Conservation (phyloP, 1,140 invertebrate species). For the Zophobas atratus region DNA sequence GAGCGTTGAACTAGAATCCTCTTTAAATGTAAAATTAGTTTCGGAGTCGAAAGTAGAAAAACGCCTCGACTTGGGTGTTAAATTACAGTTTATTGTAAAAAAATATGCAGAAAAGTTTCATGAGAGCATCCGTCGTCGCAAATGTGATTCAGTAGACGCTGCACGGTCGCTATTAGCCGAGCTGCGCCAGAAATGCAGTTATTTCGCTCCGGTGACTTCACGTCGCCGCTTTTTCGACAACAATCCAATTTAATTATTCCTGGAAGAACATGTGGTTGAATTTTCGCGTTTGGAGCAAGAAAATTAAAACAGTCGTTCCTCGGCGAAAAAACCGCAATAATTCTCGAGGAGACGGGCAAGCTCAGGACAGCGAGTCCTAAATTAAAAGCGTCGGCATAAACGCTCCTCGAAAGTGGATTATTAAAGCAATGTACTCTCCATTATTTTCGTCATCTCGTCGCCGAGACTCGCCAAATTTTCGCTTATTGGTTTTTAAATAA, state of each 20-base stretch:
- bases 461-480: not conserved
- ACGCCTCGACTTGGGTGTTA: slow-evolving; percentile 2
- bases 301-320: slow-evolving; percentile 32
- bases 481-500: slow-evolving; percentile 13
- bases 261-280: slow-evolving; percentile 35
- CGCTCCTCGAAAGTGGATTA: slow-evolving; percentile 5
- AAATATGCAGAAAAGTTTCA: slow-evolving; percentile 35
- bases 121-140: slow-evolving; percentile 23
- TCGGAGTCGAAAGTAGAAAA: slow-evolving; percentile 8
- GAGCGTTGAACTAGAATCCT: not conserved
- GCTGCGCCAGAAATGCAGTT: slow-evolving; percentile 41
- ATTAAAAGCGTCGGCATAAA: slow-evolving; percentile 18
- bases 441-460: slow-evolving; percentile 7
- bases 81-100: slow-evolving; percentile 12
- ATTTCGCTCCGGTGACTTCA: slow-evolving; percentile 38
- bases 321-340: slow-evolving; percentile 14
- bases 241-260: slow-evolving; percentile 42
- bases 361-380: slow-evolving; percentile 8
- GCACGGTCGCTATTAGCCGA: slow-evolving; percentile 21
- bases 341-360: slow-evolving; percentile 1
- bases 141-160: slow-evolving; percentile 32
- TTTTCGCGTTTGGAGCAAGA: slow-evolving; percentile 24
- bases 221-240: slow-evolving; percentile 36
- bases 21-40: slow-evolving; percentile 18
- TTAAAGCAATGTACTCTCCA: slow-evolving; percentile 19